Conservation (phyloP, 2,888 invertebrate genomes). For the Rotaria macrura region DNA sequence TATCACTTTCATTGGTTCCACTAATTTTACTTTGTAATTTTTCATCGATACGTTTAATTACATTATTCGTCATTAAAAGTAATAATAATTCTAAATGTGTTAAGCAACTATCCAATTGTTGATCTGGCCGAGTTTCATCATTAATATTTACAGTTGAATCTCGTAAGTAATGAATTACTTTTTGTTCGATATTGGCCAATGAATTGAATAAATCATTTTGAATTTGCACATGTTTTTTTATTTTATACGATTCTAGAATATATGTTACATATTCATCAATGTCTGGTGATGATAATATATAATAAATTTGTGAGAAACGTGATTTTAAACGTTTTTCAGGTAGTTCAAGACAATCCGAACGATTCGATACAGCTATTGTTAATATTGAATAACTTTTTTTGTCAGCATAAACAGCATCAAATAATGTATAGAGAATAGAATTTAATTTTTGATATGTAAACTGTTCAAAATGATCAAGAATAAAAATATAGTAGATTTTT, state of each 20-base stretch:
- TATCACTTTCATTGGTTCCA: neutral
- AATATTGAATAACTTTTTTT: neutral
- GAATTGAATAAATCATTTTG: slow-evolving; percentile 2
- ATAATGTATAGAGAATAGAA: slow-evolving; percentile 9
- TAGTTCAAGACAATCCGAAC: slow-evolving; percentile 8
- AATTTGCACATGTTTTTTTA: neutral
- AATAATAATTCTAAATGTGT: slow-evolving; percentile 7
- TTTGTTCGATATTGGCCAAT: neutral
- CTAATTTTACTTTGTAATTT: neutral
- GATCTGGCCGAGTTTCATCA: neutral
- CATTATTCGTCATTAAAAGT: neutral
- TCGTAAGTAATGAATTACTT: neutral
- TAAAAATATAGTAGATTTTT: neutral
- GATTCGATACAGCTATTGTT: slow-evolving; percentile 6
- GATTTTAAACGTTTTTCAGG: slow-evolving; percentile 17
- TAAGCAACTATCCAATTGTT: neutral
- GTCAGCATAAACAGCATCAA: neutral
- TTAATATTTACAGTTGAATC: neutral
- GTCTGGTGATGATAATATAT: neutral
- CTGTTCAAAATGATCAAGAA: neutral
- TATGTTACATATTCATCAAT: neutral
- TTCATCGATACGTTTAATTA: neutral
- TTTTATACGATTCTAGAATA: neutral
- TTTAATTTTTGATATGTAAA: slow-evolving; percentile 11
- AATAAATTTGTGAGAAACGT: slow-evolving; percentile 15